These are phyloP conservation scores for Zaprionus lineosus DNA, from an alignment of 2,888 invertebrate species.

Conservation along the genomic window DNA sequence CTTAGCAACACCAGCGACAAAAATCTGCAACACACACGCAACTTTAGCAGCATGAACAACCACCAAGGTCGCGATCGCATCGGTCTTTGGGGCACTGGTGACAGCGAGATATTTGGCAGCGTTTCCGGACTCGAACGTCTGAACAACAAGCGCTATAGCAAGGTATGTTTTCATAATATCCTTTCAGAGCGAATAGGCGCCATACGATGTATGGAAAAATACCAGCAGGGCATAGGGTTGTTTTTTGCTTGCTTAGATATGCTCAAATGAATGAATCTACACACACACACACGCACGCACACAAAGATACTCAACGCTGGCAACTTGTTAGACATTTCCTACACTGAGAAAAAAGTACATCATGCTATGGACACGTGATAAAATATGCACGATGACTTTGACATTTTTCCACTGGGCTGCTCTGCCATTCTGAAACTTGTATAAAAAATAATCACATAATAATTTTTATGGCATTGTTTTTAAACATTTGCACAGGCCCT, in stretches of 20 bases:
- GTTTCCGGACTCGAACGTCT: constrained; percentile 80
- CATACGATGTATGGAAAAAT: constrained; percentile 64
- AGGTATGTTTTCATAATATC: constrained; percentile 71
- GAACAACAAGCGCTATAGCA: constrained; percentile 77
- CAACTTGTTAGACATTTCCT: constrained; percentile 41
- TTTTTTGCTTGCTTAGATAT: constrained; percentile 15
- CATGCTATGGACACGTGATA: too few relatives aligned
- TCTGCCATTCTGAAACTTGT: too few relatives aligned
- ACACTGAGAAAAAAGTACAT: constrained; percentile 31
- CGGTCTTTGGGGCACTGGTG: constrained; percentile 79
- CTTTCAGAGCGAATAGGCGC: constrained; percentile 4
- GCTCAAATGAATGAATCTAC: background rate
- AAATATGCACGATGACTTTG: too few relatives aligned
- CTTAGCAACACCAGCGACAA: constrained; percentile 19
- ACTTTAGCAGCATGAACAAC: constrained; percentile 33
- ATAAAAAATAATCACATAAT: too few relatives aligned
- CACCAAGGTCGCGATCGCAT: constrained; percentile 75
- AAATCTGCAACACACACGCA: constrained; percentile 52
- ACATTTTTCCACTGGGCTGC: too few relatives aligned
- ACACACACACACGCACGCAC: constrained; percentile 9
- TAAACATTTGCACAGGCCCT: too few relatives aligned
- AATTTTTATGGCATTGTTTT: too few relatives aligned
- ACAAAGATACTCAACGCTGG: constrained; percentile 13
- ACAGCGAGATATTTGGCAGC: constrained; percentile 77
- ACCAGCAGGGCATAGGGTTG: constrained; percentile 55